Evolutionary conservation across 2,113 vertebrate genomes (phyloP), one percentile per base, ranked within the genome.

Genomic region (Neodon shergylaensis): DNA sequence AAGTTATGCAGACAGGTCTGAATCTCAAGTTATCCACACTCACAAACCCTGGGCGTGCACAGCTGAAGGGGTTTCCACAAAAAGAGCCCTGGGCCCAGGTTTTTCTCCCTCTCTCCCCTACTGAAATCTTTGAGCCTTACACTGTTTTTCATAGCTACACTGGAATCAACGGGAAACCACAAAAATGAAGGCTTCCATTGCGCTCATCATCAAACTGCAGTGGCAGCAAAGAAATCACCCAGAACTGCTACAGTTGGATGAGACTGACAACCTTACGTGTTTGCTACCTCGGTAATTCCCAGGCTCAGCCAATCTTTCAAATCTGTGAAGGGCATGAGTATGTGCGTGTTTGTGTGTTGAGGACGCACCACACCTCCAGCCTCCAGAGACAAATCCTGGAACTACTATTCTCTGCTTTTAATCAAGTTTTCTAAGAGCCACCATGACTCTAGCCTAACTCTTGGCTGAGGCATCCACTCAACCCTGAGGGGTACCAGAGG

Each of bases 101-200:
- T 36, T 58, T 4, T 58, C 58, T 58, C 14, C 14, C 54, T 58
- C 54, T 58, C 19, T 21, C 58, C 2, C 54, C 17, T 19, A 96
- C 85, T 79, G 85, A 97, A 95, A 88, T 96, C 94, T 96, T 88
- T 92, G 54, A 93, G 96, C 76, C 54, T 96, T 92, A 93, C 92
- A 93, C 89, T 97, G 96, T 92, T 98, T 97, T 97, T 96, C 96
- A 97, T 94, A 94, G 95, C 87, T 95, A 42, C 36, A 44, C 94
- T 97, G 97, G 96, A 97, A 96, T 97, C 97, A 96, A 97, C 0
- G 95, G 88, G 92, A 96, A 97, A 96, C 97, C 97, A 97, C 95
- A 97, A 93, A 96, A 97, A 97, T 96, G 96, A 97, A 97, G 89
- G 87, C 93, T 97, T 97, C 94, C 79, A 92, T n/a, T 88, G 72